A percentile compares a stretch with the other conserved stretches of the same genome.
Conservation (phyloP, 2,888 invertebrate species). For the Hemithea aestivaria region DNA sequence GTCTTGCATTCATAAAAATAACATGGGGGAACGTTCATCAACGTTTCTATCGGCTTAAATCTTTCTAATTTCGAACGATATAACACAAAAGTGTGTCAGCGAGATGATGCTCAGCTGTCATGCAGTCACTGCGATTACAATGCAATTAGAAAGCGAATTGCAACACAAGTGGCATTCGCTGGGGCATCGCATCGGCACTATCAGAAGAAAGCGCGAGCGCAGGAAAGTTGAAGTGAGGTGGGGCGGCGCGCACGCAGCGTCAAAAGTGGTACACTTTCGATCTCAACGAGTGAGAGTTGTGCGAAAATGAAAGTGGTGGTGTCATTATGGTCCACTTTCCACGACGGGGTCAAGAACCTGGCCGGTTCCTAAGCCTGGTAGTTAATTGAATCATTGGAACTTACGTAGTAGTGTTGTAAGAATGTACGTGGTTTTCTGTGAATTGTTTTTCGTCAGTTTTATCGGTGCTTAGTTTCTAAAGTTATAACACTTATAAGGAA, state of each 20-base stretch:
- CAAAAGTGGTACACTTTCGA: conserved; percentile 77
- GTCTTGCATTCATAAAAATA: no score
- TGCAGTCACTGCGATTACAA: conserved; percentile 68
- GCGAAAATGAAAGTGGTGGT: conserved; percentile 81
- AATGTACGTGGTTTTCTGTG: conserved; percentile 10
- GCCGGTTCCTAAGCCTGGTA: conserved; percentile 51
- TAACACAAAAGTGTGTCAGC: conserved; percentile 55
- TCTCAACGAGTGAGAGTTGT: conserved; percentile 78
- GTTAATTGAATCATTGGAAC: conserved; percentile 52
- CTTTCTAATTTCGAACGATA: conserved; percentile 21
- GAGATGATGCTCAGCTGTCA: conserved; percentile 58
- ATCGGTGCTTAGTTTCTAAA: no score
- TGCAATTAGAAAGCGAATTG: conserved; percentile 78
- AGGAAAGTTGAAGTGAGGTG: conserved; percentile 63
- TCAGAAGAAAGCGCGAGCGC: conserved; percentile 72
- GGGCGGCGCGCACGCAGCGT: conserved; percentile 68
- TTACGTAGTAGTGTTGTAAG: conserved; percentile 25
- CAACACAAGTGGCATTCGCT: conserved; percentile 58
- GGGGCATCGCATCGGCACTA: conserved; percentile 19
- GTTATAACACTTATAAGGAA: no score
- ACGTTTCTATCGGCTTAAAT: no score
- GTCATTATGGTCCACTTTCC: conserved; percentile 77
- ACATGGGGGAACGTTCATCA: no score
- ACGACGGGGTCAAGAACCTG: conserved; percentile 69
- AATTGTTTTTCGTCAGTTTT: no score